These are phyloP conservation scores for Redunca redunca DNA, from an alignment of 2,113 vertebrate genomes.

Conservation along the genomic window DNA sequence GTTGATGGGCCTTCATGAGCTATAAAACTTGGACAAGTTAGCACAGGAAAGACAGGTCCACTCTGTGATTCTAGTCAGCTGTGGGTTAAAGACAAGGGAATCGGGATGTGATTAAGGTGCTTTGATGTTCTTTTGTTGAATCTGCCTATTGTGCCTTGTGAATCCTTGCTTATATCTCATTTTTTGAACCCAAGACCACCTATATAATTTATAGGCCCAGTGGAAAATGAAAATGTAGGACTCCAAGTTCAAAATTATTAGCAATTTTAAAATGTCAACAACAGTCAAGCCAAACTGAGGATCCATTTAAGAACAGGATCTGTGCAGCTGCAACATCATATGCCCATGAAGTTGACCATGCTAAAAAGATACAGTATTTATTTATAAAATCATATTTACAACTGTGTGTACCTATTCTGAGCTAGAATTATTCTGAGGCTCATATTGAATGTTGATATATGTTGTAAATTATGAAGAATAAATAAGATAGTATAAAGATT, in stretches of 20 bases:
- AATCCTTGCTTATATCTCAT: background rate
- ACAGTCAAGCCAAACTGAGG: background rate
- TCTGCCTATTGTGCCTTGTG: background rate
- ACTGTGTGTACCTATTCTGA: background rate
- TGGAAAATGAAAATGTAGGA: background rate
- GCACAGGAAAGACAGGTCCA: background rate
- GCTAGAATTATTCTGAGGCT: background rate
- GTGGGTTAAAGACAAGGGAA: background rate
- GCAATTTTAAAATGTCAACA: background rate
- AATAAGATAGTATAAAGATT: background rate
- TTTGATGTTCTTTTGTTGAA: background rate
- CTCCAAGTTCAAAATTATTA: background rate
- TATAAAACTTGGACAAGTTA: background rate
- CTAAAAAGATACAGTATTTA: background rate
- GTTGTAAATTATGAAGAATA: background rate
- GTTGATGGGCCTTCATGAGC: background rate
- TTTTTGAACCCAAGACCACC: background rate
- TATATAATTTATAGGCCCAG: background rate
- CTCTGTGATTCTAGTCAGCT: background rate
- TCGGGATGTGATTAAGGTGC: background rate
- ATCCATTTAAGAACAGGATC: background rate
- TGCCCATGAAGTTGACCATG: background rate
- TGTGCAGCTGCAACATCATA: background rate
- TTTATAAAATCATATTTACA: background rate
- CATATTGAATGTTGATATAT: background rate